Evolutionary conservation across 2,113 vertebrate genomes (phyloP), one percentile per base, ranked within the genome.

Genomic region (Corydoras maculifer): DNA sequence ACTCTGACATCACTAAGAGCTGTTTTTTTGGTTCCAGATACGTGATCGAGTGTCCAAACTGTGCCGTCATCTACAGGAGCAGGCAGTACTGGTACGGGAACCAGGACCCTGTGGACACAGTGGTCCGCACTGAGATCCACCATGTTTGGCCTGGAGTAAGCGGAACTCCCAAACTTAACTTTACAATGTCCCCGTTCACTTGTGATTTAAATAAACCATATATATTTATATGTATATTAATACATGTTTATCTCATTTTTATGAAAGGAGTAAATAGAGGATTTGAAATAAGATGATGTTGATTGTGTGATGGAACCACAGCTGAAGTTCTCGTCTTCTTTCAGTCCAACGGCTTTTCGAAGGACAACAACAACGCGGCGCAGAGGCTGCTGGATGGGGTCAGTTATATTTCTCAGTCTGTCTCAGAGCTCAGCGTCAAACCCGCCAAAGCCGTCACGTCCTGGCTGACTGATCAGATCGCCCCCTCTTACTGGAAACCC

Each of bases 81-180:
- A 89, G 97, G 10, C 97, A 99, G 82, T 99, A 96, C 85, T 99
- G 96, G 97, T 99, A 96, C 81, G 97, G 96, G 60, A 99, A 99
- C 87, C 95, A 98, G 77, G 97, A 99, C 81, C 97, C 97, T n/a
- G 97, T 98, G 79, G 96, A 99, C 82, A 98, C 97, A 0, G 94
- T 99, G 72, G 95, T 99, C 76, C 90, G 97, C 75, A 99, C 97
- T 12, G 96, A 99, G 86, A 98, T 99, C 77, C 93, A 97, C 72
- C 97, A 99, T 1, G 93, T 98, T 80, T 99, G 96, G 96, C 94
- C 94, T 2, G 97, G 96, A 86, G 96, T 99, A 43, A 43, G 35
- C 1, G 18, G 85, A 13, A 11, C 4, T 14, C 12, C 12, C 2
- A 14, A 62, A 29, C 10, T 32, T 30, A 2, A 9, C 18, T 48